Base-by-base conservation (phyloP, 2,113 vertebrate genomes). In the Pollachius pollachius region DNA sequence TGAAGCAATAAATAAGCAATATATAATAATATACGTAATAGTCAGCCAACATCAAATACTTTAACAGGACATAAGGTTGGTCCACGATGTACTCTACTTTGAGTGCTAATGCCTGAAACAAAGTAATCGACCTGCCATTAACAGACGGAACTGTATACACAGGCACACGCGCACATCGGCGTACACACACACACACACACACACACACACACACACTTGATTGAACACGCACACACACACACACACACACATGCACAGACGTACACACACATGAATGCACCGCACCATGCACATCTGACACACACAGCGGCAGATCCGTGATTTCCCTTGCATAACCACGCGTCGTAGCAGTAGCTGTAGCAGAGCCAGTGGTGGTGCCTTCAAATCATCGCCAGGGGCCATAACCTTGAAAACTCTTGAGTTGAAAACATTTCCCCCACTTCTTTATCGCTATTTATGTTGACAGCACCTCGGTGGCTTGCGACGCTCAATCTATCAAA, bases 401-500 rank as follows among this genome's bases (percentile, higher is more conserved):
- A 63, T 92, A 92, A 92, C 92, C 92, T 93, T 93, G 91, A 93
- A 91, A 92, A 92, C 86, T 91, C 89, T 76, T 34, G 30, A 79
- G 85, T 89, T 89, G 85, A 88, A 89, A 90, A 92, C 82, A 85
- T 88, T 89, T 83, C 81, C 84, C 76, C 75, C 67, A 71, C 84
- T 87, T 88, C 88, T 91, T 89, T 83, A 87, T 86, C 68, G 79
- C 87, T 91, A 85, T 93, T 91, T 90, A 90, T 93, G 91, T 93
- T 91, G 92, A 93, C 91, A 91, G 89, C 78, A 69, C 79, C 80
- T 87, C 81, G 86, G 86, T 85, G 82, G 79, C 85, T 85, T 80
- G 73, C 76, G 87, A 88, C 79, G 68, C 80, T 90, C 90, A 85
- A 88, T 92, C 90, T 90, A 91, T 93, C 91, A 93, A 90, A 91